Evolutionary conservation across 2,113 vertebrate species (phyloP), one percentile per base, ranked within the genome.

Genomic region (Halichoeres trimaculatus): DNA sequence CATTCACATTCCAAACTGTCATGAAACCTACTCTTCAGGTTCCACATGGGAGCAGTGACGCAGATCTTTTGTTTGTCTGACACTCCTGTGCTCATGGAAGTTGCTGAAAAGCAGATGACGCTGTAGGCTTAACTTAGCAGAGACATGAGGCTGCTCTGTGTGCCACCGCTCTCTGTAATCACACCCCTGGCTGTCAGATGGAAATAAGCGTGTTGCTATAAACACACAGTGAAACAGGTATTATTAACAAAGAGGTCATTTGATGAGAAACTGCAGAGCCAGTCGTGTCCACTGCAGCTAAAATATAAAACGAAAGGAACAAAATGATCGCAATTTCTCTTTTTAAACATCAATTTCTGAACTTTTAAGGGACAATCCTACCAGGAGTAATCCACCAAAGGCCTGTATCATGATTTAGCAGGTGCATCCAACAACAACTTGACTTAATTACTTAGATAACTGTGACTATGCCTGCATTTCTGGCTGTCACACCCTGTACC

Each of bases 21-120:
- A 61, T 40, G 26, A 78, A 93, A 91, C 81, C 75, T 35, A 93
- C 91, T 74, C 90, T 93, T 91, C 94, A 80, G 90, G 94, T 94
- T 94, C 88, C 50, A 65, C 78, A 24, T 74, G 63, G 56, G 23
- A 85, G 59, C 54, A 19, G 51, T 92, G 89, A 93, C 88, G 85
- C 78, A 74, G 24, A 8, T 56, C 80, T 83, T 61, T 87, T 89
- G 86, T 13, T 58, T 50, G 55, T 69, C 51, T 9, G 86, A 85
- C 90, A 92, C 90, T 85, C 90, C 90, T 87, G 83, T 59, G 35
- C 7, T 53, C 24, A n/a, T 41, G 52, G 56, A 72, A 26, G 65
- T 8, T 66, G 66, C 43, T 62, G 53, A 81, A 81, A 73, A 72
- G 68, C 72, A 35, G 64, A 23, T 90, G 74, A 90, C 66, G 62